These are phyloP conservation scores for Astatotilapia flaviijosephi DNA, from an alignment of 2,113 vertebrate genomes.

Conservation along the genomic window DNA sequence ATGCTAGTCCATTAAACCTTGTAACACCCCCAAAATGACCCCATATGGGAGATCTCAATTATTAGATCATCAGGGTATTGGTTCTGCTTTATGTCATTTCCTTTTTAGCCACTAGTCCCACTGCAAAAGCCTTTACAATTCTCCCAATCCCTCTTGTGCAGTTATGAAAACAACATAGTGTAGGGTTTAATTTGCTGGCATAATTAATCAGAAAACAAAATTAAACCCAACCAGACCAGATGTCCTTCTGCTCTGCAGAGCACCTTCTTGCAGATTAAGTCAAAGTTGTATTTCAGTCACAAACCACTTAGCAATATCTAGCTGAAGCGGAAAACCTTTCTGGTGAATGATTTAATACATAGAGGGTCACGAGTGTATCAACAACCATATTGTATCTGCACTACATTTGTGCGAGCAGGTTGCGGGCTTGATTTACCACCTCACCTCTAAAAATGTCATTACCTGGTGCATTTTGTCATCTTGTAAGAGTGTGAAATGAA, in stretches of 20 bases:
- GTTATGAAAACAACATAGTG: not conserved
- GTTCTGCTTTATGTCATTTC: not conserved
- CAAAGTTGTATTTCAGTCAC: not conserved
- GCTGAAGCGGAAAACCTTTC: not conserved
- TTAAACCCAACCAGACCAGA: not conserved
- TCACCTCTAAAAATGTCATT: slow-evolving; percentile 33
- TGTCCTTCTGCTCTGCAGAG: slow-evolving; percentile 2
- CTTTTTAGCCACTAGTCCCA: not conserved
- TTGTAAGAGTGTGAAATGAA: slow-evolving; percentile 12
- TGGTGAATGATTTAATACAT: slow-evolving; percentile 15
- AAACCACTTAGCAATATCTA: slow-evolving; percentile 6
- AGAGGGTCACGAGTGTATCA: slow-evolving; percentile 5
- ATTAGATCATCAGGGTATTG: not conserved
- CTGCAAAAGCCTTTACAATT: not conserved
- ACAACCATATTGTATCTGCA: not conserved
- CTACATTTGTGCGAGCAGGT: slow-evolving; percentile 3
- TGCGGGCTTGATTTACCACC: not conserved
- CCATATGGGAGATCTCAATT: slow-evolving; percentile 26
- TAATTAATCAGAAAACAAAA: slow-evolving; percentile 14
- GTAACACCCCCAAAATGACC: slow-evolving; percentile 5
- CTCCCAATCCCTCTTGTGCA: not conserved
- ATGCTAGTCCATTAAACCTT: slow-evolving; percentile 35
- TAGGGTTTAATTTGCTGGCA: not conserved
- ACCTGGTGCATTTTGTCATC: not conserved
- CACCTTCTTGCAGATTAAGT: not conserved